Evolutionary conservation across 35 echinoderm and acorn worm species (phyloP), one percentile per base, ranked within the genome.

Genomic region (Heliocidaris erythrogramma): DNA sequence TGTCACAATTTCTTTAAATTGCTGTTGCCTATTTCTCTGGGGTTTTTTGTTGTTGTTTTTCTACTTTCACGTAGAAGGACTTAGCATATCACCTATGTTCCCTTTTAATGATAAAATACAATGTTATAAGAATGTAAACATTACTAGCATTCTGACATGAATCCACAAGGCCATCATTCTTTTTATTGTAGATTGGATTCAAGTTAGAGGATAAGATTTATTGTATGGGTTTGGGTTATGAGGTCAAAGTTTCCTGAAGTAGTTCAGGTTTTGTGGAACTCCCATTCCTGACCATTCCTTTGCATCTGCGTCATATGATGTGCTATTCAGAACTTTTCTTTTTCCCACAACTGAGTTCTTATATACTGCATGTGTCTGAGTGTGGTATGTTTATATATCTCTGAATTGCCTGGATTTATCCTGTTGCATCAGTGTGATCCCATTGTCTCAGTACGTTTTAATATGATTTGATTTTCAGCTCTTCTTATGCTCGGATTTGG

Each of bases 391-490:
- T 78, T 78, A 78, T 78, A 78, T 78, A n/a, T 78, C 65, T 78
- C 18, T 78, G 4, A 18, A 21, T n/a, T 78, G 65, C 65, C 65
- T 78, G 65, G 65, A 78, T 18, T 78, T 21, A 78, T n/a, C 65
- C 18, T 18, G 7, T 78, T 78, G 65, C 65, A 78, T 78, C 65
- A 21, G 65, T 78, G 65, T 78, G 65, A n/a, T 78, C 65, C 65
- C 21, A 0, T 78, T 78, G 65, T 78, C 10, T 56, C 52, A 56
- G 52, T 56, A 78, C n/a, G 27, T 78, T 78, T n/a, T 8, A 78
- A 78, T 78, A n/a, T 78, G 65, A 78, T 78, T 78, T 78, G 65
- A 78, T 78, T 78, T 78, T 78, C 65, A 78, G 65, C 65, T 78
- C 17, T 24, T 78, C 21, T 78, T 78, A n/a, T 78, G 21, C 65